A percentile compares a stretch with the other conserved stretches of the same genome.
Evolutionary conservation across 1,140 invertebrate species (phyloP).

Genomic region (Diabrotica undecimpunctata): DNA sequence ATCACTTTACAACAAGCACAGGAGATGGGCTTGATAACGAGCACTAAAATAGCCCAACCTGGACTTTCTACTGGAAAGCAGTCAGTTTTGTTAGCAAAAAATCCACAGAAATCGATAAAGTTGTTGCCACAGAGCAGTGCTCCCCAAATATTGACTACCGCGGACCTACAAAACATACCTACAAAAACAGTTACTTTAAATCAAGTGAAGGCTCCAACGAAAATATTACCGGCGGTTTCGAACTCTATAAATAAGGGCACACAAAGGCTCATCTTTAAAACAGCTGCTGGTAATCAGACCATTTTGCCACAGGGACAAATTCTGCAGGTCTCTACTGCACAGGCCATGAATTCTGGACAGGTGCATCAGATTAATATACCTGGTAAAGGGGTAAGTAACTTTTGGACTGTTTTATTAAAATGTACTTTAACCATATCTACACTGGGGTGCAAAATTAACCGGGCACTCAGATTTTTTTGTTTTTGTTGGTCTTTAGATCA

Average conservation of each 20-base stretch:
- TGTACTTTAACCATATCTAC: neutral
- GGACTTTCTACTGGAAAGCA: conserved; percentile 36
- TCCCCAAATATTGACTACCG: conserved; percentile 15
- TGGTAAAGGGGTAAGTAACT: conserved; percentile 54
- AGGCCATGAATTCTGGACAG: conserved; percentile 52
- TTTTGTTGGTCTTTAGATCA: no score
- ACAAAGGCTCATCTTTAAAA: conserved; percentile 59
- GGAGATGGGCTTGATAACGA: conserved; percentile 61
- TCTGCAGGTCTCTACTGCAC: conserved; percentile 60
- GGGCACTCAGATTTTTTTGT: no score
- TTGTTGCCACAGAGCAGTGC: conserved; percentile 40
- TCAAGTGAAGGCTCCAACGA: conserved; percentile 59
- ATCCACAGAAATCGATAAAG: conserved; percentile 37
- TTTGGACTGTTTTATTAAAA: neutral
- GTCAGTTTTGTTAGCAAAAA: conserved; percentile 50
- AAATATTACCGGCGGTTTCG: conserved; percentile 64
- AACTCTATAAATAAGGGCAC: conserved; percentile 50
- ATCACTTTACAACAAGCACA: conserved; percentile 67
- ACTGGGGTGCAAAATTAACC: no score
- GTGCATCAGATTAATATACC: conserved; percentile 69
- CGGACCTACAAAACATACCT: neutral
- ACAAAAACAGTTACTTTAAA: conserved; percentile 33
- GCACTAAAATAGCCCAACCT: conserved; percentile 55
- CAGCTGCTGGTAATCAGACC: conserved; percentile 45
- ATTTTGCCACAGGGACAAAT: conserved; percentile 51